Evolutionary conservation across 1,140 invertebrate species (phyloP), one percentile per base, ranked within the genome.

Genomic region (Dufourea novaeangliae): DNA sequence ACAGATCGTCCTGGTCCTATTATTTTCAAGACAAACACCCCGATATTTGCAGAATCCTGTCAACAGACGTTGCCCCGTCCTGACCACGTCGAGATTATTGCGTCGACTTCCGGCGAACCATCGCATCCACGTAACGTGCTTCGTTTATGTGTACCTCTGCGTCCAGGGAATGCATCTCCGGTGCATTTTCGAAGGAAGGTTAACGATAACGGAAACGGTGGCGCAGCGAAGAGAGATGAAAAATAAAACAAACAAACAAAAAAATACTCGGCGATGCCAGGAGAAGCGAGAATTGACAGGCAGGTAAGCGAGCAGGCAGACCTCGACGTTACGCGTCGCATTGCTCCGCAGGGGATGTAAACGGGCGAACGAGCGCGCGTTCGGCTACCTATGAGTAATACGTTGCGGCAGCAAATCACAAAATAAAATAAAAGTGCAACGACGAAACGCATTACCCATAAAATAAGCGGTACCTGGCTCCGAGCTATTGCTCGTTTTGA

Each of bases 371-470:
- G 37, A 34, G 41, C 37, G 22, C 61, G 27, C 7, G 32, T 11
- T 27, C 27, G 68, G 61, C 22, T n/a, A n/a, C n/a, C n/a, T n/a
- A n/a, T 46, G 69, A 34, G 56, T 68, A 74, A 84, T 84, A 77
- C 83, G 69, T n/a, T 32, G 56, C 74, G n/a, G 69, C 57, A 62
- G 54, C 79, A 72, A 82, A 85, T 85, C 83, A 50, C 32, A n/a
- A 72, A 83, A 79, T 83, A 83, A 83, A 85, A 79, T 79, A 79
- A 79, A 85, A 64, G 57, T 32, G 71, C 22, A 11, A 71, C 66
- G 67, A 67, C 25, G 66, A 70, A 84, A 85, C 64, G 83, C 83
- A 79, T 85, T 79, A 79, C 72, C 83, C 83, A 82, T 85, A 85
- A 85, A 85, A 84, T 81, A 82, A 83, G 78, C 69, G 72, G 57